Evolutionary conservation across 2,113 vertebrate genomes (phyloP), one percentile per base, ranked within the genome.

Genomic region (Nansenia antarctica): DNA sequence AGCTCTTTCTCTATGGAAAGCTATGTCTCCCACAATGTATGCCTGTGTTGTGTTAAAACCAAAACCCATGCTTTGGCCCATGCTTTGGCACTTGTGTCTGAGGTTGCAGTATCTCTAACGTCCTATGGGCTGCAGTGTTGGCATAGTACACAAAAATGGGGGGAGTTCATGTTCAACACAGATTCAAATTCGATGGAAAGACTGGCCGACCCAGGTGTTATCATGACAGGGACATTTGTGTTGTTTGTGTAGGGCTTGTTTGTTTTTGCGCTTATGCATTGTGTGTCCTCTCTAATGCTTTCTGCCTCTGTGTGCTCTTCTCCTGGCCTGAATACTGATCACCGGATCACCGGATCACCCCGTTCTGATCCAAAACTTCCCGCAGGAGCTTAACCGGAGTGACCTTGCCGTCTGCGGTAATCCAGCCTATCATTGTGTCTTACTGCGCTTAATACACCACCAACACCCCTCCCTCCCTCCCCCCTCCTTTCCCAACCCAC

Each of bases 341-440:
- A 35, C 67, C 63, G 58, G 63, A 59, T 76, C 35, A 57, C 20
- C 14, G 60, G 63, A 59, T 76, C 35, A 57, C 20, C 14, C 53
- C 15, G 24, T 57, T 67, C 63, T 67, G 77, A 74, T 74, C 77
- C 68, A 70, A 79, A 74, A 74, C 62, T 65, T 74, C 72, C 72
- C 42, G 42, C 59, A 11, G 64, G 26, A 70, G 77, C 63, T 71
- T 74, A 74, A 65, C 49, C 53, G 4, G 65, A 49, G 64, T 74
- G 67, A 74, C 77, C 72, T 71, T 62, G 55, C 47, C 6, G 15
- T 11, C 22, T 11, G 15, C 1, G 14, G 22, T 79, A 79, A 79
- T 67, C 67, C 72, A 15, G 30, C 47, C 55, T 53, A 66, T 68
- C 73, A 68, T 63, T 71, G 58, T 68, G 75, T 68, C 69, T 74